phyloP scores from a whole-genome alignment of 2,797 vertebrate genomes.

The Onychomys arenicola region DNA sequence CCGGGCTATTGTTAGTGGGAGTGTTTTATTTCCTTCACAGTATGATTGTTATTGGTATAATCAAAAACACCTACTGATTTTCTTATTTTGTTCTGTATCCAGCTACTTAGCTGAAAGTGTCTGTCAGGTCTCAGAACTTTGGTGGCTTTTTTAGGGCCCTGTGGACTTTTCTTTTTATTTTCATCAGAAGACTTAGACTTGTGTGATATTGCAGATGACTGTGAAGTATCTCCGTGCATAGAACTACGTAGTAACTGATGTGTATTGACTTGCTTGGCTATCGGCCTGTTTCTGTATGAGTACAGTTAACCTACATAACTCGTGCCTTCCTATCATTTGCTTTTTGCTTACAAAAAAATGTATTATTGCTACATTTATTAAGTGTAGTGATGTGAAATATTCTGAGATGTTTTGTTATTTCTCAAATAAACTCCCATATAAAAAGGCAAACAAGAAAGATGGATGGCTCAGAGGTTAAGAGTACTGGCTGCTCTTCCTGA shows the following conservation, averaged over 20 bases:
- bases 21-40: not conserved
- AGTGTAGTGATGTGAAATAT: not conserved
- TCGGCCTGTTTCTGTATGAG: not conserved
- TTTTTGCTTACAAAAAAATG: not conserved
- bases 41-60: no score
- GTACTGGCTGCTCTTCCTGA: no score
- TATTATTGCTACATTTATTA: not conserved
- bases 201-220: not conserved
- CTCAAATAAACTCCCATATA: not conserved
- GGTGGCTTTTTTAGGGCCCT: not conserved
- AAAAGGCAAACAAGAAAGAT: not conserved
- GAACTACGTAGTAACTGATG: not conserved
- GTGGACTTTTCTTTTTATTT: not conserved
- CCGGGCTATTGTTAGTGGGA: fast-evolving
- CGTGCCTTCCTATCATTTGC: not conserved
- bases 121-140: not conserved
- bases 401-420: not conserved
- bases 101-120: not conserved
- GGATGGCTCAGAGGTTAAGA: no score
- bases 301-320: not conserved
- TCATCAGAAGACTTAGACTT: not conserved
- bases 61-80: not conserved
- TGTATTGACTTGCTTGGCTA: not conserved
- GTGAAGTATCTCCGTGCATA: not conserved
- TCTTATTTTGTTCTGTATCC: not conserved